A percentile compares a stretch with the other conserved stretches of the same genome.
phyloP scores from a whole-genome alignment of 1,140 invertebrate species.

The Saxidomus purpurata region DNA sequence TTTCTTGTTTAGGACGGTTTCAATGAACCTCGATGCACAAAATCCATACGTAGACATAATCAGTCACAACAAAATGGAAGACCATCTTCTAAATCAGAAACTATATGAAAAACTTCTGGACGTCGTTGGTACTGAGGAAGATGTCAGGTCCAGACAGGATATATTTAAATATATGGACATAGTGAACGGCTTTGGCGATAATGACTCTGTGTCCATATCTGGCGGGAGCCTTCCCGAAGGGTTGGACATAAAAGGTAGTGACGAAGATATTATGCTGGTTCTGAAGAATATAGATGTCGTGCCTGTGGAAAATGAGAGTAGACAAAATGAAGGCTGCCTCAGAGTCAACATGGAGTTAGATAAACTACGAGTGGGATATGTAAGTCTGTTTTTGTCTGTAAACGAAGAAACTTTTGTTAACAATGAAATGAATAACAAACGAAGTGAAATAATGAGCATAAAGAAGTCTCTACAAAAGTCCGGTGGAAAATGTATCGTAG shows the following conservation, averaged over 20 bases:
- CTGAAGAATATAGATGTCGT: not conserved
- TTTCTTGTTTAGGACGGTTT: too few relatives aligned
- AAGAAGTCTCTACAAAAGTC: not conserved
- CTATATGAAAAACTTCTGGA: not conserved
- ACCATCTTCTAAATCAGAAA: not conserved
- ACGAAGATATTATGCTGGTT: constrained; percentile 10
- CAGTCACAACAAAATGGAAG: too few relatives aligned
- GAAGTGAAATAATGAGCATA: not conserved
- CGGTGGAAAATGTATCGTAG: not conserved
- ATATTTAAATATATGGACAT: constrained; percentile 2
- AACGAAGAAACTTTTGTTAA: not conserved
- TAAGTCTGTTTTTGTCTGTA: not conserved
- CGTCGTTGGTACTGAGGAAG: not conserved
- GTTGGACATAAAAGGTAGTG: constrained; percentile 6
- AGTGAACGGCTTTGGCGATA: not conserved
- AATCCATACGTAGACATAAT: too few relatives aligned
- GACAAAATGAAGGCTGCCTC: not conserved
- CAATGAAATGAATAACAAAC: not conserved
- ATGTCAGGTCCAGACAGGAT: not conserved
- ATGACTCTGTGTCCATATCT: not conserved
- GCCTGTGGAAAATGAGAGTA: not conserved
- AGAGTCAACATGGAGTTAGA: not conserved
- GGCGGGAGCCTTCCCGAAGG: not conserved
- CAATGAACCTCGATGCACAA: too few relatives aligned
- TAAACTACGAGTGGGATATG: not conserved